Evolutionary conservation across 2,113 vertebrate genomes (phyloP), one percentile per base, ranked within the genome.

Genomic region (Chunga burmeisteri): DNA sequence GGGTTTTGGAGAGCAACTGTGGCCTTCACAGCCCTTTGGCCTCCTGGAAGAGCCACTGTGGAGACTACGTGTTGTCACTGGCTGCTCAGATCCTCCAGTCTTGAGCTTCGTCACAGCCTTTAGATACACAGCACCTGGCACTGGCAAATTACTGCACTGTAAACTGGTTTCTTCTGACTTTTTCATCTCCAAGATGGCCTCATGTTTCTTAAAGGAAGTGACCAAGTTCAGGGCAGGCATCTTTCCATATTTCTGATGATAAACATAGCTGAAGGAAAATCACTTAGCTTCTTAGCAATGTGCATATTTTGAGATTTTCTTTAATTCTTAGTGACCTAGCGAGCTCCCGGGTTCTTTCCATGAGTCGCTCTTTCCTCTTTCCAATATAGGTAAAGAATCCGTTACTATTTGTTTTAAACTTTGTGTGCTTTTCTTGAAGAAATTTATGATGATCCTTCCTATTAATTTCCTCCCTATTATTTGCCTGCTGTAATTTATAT

Each of bases 21-120:
- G 40, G 29, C 21, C 21, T 81, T 85, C 7, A 3, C 23, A 86
- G 75, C 50, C 18, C 58, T 42, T 85, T 42, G 52, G 36, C 19
- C 23, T 77, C 36, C 81, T 66, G 58, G 30, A 90, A 73, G 25
- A 72, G 32, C 25, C 13, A 7, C 23, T 1, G 2, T 1, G 3
- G 26, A 11, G 61, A 50, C 11, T 15, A 4, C 0, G 0, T 49
- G 49, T 36, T 5, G 1, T 66, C 21, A 29, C 34, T 42, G 29
- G 40, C 34, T 67, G 68, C 22, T 72, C 58, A 62, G 68, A 18
- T 67, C 50, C 34, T 62, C 32, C 53, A 38, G 13, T 32, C 63
- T 42, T 52, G 47, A 85, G 36, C 42, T 93, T 67, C 6, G 3
- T 52, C 63, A 58, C n/a, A 67, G 42, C 58, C 7, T 78, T 85